Base-by-base conservation (phyloP, 2,797 vertebrate species). In the Staurois parvus region DNA sequence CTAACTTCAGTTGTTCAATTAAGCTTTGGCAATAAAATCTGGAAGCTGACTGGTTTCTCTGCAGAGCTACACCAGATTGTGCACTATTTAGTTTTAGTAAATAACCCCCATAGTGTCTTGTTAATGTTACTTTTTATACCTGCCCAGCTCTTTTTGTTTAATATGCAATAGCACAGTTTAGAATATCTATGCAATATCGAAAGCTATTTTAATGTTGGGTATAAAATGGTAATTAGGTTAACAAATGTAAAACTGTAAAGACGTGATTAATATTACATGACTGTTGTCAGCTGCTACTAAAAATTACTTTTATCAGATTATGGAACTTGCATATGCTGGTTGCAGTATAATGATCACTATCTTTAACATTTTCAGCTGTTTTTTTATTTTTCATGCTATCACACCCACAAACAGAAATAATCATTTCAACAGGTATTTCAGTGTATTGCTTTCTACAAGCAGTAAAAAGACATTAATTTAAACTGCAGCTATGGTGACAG, bases 151-250 rank as follows among this genome's bases (percentile, higher is more conserved):
- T 13, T 69, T 45, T 37, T 10, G 8, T 67, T 52, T 79, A 29
- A 30, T 42, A 66, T 40, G 15, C 59, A 66, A 12, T 0, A 19
- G 26, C 12, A 52, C 78, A 32, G 29, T 68, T 15, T 40, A 34
- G 21, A 67, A 79, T 19, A 79, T 67, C 34, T 79, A 68, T 48
- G 24, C 24, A 9, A 24, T 12, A n/a, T 37, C 19, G 12, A 70
- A 21, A 29, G 56, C 15, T 17, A 42, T 34, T 68, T 32, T 69
- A 45, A 26, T 48, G 28, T 66, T 79, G 21, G 67, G 10, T 52
- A 56, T 69, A 80, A 56, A 80, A 69, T 80, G 11, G 69, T 52
- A 48, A 56, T 70, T 70, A 59, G 29, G 15, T 11, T 48, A 68
- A 56, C 28, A 70, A 48, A 56, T 80, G 32, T 30, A 70, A 30